A percentile compares a stretch with the other conserved stretches of the same genome.
Conservation (phyloP, 2,888 invertebrate species). For the Apodemia duryi region DNA sequence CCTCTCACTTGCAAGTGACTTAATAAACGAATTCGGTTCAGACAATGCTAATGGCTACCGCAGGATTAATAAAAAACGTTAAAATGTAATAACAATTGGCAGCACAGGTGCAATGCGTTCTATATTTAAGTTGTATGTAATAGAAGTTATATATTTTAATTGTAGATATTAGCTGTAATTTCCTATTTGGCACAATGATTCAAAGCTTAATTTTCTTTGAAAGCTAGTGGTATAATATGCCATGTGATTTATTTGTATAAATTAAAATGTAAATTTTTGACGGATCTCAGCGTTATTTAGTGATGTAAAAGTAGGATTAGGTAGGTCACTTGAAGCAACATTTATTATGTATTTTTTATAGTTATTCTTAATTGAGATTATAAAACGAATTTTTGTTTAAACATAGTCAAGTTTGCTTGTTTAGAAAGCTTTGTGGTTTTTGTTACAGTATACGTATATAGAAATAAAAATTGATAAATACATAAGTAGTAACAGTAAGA, state of each 20-base stretch:
- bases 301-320: not conserved
- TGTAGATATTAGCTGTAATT: slow-evolving; percentile 4
- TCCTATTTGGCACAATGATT: slow-evolving; percentile 9
- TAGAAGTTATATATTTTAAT: not conserved
- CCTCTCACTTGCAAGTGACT: no score
- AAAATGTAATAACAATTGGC: no score
- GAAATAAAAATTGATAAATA: not conserved
- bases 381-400: not conserved
- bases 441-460: not conserved
- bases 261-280: slow-evolving; percentile 11
- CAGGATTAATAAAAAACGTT: no score
- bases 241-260: slow-evolving; percentile 10
- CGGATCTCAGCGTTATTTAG: slow-evolving; percentile 14
- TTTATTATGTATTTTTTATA: not conserved
- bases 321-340: not conserved
- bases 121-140: not conserved
- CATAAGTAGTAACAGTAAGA: no score
- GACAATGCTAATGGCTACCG: no score
- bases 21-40: no score
- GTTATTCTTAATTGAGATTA: not conserved
- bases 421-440: not conserved
- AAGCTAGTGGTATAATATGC: not conserved
- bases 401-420: not conserved
- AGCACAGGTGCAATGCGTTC: not conserved
- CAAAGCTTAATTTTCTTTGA: slow-evolving; percentile 4